Conservation (phyloP, 2,113 vertebrate species). For the Alaudala cheleensis region DNA sequence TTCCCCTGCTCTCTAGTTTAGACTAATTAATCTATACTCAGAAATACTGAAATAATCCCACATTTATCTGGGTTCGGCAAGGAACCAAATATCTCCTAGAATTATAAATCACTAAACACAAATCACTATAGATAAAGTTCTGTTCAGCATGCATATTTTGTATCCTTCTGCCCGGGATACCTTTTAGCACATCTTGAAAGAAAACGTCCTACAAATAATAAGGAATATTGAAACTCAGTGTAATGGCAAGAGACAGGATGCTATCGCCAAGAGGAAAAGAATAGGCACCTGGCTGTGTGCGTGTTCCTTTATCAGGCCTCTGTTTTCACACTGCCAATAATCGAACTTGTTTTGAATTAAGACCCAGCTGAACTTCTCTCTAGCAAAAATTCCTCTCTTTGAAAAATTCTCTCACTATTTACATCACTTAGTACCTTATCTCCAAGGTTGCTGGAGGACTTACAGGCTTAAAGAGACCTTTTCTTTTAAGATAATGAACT, state of each 20-base stretch:
- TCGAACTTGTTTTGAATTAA: not conserved
- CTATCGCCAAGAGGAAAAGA: not conserved
- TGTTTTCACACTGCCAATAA: not conserved
- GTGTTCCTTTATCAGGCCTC: not conserved
- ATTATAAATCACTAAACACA: not conserved
- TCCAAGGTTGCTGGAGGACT: not conserved
- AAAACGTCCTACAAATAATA: not conserved
- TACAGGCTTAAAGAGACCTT: not conserved
- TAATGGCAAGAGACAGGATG: not conserved
- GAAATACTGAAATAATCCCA: not conserved
- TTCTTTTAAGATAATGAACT: conserved; percentile 14
- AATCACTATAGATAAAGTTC: not conserved
- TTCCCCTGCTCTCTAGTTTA: not conserved
- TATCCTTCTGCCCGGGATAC: not conserved
- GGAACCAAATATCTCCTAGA: not conserved
- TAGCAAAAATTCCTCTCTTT: not conserved
- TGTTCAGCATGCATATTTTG: not conserved
- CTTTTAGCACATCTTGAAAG: not conserved
- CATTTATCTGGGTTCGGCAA: not conserved
- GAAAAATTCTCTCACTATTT: conserved; percentile 9
- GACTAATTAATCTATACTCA: not conserved
- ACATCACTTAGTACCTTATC: not conserved
- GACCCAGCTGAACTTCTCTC: not conserved
- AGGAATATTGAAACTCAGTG: not conserved
- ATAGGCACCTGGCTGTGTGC: not conserved